phyloP scores from a whole-genome alignment of 1,140 invertebrate species.

The Saccostrea cuccullata region DNA sequence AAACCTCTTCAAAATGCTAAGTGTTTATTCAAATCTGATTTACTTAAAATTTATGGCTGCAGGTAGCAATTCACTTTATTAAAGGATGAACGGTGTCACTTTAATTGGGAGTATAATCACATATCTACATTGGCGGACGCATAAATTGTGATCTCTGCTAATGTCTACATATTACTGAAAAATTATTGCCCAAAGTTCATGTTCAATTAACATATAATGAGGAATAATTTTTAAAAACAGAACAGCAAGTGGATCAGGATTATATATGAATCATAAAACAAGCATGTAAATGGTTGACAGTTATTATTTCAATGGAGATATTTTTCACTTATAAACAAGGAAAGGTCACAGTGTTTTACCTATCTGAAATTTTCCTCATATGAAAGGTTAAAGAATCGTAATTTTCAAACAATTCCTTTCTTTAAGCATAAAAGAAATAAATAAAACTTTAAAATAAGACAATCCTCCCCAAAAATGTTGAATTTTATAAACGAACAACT shows the following conservation, averaged over 20 bases:
- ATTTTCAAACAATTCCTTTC: too few species aligned
- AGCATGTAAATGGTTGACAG: too few species aligned
- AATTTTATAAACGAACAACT: not conserved
- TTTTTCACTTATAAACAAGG: too few species aligned
- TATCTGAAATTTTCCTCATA: too few species aligned
- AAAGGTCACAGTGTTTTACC: too few species aligned
- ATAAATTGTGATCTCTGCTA: not conserved
- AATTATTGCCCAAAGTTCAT: conserved; percentile 1
- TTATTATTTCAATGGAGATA: too few species aligned
- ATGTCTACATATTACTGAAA: not conserved
- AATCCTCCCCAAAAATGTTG: not conserved
- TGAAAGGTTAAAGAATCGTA: too few species aligned
- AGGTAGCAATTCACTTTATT: not conserved
- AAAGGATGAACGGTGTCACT: conserved; percentile 6
- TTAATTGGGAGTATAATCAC: conserved; percentile 3
- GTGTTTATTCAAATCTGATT: conserved; percentile 32
- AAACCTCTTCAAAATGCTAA: conserved; percentile 17
- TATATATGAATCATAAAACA: too few species aligned
- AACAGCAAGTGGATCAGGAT: not conserved
- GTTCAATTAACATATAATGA: conserved; percentile 16
- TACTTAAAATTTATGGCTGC: conserved; percentile 28
- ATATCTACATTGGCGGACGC: not conserved
- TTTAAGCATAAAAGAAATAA: too few species aligned
- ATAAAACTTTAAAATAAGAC: too few species aligned
- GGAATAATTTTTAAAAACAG: not conserved